These are phyloP conservation scores for Poecilia velifera DNA, from an alignment of 2,797 vertebrate genomes.

Conservation along the genomic window DNA sequence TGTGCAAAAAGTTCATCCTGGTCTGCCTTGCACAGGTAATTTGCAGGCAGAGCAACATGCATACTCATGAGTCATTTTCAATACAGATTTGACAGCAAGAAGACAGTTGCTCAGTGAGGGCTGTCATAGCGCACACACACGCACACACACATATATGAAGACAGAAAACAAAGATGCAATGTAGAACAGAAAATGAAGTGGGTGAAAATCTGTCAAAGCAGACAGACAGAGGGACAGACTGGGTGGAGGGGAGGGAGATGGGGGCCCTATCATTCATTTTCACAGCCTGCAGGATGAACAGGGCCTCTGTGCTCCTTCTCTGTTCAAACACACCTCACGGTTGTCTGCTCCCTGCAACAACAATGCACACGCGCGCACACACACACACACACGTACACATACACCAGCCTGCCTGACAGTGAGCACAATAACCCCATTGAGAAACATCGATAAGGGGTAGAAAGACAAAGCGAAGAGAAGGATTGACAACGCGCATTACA, in stretches of 20 bases:
- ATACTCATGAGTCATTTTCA: constrained; percentile 47
- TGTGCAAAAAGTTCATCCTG: constrained; percentile 15
- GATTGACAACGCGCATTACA: constrained; percentile 34
- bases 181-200: constrained; percentile 32
- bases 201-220: constrained; percentile 43
- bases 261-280: constrained; percentile 63
- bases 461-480: constrained; percentile 53
- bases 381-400: constrained; percentile 9
- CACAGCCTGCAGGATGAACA: constrained; percentile 71
- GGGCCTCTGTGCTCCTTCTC: constrained; percentile 77
- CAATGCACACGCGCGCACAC: constrained; percentile 52
- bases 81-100: constrained; percentile 48
- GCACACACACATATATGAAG: not conserved
- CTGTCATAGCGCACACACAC: constrained; percentile 41
- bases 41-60: constrained; percentile 60
- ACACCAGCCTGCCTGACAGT: constrained; percentile 51
- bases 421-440: constrained; percentile 74
- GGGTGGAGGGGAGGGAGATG: constrained; percentile 44
- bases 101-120: constrained; percentile 56
- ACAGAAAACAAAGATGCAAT: constrained; percentile 29
- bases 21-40: constrained; percentile 53
- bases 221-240: constrained; percentile 46
- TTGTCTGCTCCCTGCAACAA: constrained; percentile 78
- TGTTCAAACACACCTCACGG: constrained; percentile 82
- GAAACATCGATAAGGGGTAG: constrained; percentile 62